Evolutionary conservation across 1,140 invertebrate genomes (phyloP), one percentile per base, ranked within the genome.

Genomic region (Bombus consobrinus): DNA sequence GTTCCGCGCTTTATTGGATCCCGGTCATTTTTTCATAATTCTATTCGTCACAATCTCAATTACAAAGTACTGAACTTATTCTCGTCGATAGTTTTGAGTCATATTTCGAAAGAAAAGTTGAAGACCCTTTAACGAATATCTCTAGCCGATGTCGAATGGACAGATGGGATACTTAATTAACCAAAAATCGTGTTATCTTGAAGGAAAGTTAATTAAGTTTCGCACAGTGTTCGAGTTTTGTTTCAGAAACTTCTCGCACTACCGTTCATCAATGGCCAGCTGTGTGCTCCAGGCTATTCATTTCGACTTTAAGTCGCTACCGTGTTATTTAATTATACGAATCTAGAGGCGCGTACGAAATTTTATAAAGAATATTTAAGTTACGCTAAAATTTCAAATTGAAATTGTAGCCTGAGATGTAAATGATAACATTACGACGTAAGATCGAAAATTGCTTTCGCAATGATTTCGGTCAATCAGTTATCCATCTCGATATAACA

Each of bases 401-500:
- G 47, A 53, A 53, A 53, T 53, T 8, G 18, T 53, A 22, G 1
- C 47, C 47, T 53, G 47, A 22, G 47, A 22, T 8, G 5, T 22
- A 53, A 22, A 53, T 18, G 18, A 53, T 53, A 53, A 53, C 47
- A 53, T 53, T n/a, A n/a, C 47, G 74, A 75, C 18, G 64, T 22
- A 28, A 28, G 62, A 68, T 71, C 87, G 64, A 66, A 82, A 81
- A 76, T 53, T 66, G 53, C 66, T 85, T 76, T 59, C 32, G 69
- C 71, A 59, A 69, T 81, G 64, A 85, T 81, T 81, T 25, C 53
- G 4, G 3, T 34, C 53, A n/a, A 53, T 83, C 53, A n/a, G 62
- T 83, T 53, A n/a, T 75, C 32, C 64, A n/a, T 10, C 71, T 57
- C 53, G n/a, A 71, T 71, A 71, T 69, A 71, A 57, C 28, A 32